Percentiles rank a stretch among this genome's conserved stretches.
Conservation (phyloP, 1,140 invertebrate genomes). For the Hormaphis cornu region DNA sequence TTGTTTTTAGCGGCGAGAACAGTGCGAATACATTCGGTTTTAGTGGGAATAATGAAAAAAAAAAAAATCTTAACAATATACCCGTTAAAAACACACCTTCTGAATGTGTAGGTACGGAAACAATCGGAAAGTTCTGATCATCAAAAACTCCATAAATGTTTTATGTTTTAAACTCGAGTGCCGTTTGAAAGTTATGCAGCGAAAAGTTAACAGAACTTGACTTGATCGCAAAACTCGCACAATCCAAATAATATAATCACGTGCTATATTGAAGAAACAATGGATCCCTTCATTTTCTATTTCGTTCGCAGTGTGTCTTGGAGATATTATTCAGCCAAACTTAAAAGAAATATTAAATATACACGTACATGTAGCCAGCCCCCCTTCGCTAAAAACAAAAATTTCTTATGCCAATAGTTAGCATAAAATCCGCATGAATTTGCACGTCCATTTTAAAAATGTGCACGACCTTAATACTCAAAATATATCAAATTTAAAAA, state of each 20-base stretch:
- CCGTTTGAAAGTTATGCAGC: constrained; percentile 9
- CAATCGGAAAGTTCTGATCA: constrained; percentile 28
- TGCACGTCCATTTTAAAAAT: too few relatives aligned
- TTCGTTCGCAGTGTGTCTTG: neutral
- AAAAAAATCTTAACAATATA: too few relatives aligned
- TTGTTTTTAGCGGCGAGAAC: constrained; percentile 19
- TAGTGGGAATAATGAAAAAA: constrained; percentile 14
- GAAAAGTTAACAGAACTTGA: constrained; percentile 25
- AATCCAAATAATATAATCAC: too few relatives aligned
- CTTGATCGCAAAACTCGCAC: constrained; percentile 1
- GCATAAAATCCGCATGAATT: too few relatives aligned
- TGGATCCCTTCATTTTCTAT: neutral
- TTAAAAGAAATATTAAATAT: neutral
- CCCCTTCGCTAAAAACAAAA: too few relatives aligned
- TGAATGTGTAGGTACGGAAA: constrained; percentile 8
- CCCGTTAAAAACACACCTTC: constrained; percentile 28
- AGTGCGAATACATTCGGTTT: constrained; percentile 24
- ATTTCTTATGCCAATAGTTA: too few relatives aligned
- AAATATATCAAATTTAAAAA: too few relatives aligned
- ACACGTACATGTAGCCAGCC: too few relatives aligned
- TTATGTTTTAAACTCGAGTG: constrained; percentile 10
- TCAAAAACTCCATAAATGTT: constrained; percentile 2
- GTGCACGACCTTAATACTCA: too few relatives aligned
- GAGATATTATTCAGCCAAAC: neutral
- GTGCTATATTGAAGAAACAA: constrained; percentile 5